Evolutionary conservation across 2,888 invertebrate species (phyloP).

Genomic region (Cenopis cana): DNA sequence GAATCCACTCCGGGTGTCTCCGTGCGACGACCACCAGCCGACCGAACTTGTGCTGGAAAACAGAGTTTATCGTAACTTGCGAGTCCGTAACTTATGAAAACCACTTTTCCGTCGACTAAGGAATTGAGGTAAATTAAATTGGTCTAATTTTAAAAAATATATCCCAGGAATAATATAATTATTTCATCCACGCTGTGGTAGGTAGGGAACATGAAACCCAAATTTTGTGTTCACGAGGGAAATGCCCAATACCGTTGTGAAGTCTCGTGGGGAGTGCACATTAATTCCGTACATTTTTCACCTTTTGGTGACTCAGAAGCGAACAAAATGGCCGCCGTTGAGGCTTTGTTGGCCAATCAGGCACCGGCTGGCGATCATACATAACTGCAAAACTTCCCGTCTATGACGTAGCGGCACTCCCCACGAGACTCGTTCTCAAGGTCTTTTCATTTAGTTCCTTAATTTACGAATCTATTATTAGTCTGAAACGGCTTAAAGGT

Average conservation of each 20-base stretch:
- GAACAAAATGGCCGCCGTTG: constrained; percentile 87
- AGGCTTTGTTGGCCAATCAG: constrained; percentile 82
- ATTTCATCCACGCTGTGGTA: constrained; percentile 67
- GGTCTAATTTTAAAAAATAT: constrained; percentile 47
- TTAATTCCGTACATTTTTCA: constrained; percentile 86
- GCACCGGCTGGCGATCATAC: constrained; percentile 67
- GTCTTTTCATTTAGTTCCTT: constrained; percentile 79
- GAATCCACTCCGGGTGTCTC: constrained; percentile 49
- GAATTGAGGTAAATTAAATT: constrained; percentile 47
- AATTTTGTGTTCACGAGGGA: constrained; percentile 83
- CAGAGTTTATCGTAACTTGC: constrained; percentile 63
- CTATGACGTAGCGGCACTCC: constrained; percentile 80
- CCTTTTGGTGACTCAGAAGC: constrained; percentile 87
- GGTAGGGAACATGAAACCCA: constrained; percentile 80
- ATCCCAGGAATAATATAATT: constrained; percentile 56
- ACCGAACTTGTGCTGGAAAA: constrained; percentile 54
- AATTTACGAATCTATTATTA: constrained; percentile 61
- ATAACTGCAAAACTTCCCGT: constrained; percentile 75
- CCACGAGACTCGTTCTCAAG: constrained; percentile 83
- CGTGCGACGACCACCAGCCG: constrained; percentile 61
- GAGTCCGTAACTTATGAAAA: constrained; percentile 64
- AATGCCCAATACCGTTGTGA: constrained; percentile 86
- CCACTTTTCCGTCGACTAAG: constrained; percentile 62
- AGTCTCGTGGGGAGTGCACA: constrained; percentile 85
- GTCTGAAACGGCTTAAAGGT: constrained; percentile 46